Percentiles rank a stretch among this genome's conserved stretches.
These are phyloP conservation scores for Hoplias malabaricus DNA, from an alignment of 2,113 vertebrate genomes.

Conservation along the genomic window DNA sequence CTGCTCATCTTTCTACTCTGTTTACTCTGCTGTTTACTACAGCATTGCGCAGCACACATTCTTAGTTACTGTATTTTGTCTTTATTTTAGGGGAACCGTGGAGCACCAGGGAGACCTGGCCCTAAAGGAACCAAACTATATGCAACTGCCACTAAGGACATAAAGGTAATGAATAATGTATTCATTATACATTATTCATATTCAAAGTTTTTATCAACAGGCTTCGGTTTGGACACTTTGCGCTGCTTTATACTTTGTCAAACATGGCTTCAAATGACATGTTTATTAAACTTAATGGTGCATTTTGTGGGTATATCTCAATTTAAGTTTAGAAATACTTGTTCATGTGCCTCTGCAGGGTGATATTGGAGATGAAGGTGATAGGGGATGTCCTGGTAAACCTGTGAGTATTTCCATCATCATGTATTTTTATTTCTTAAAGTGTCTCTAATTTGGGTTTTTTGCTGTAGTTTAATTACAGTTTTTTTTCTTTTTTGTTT, in stretches of 20 bases:
- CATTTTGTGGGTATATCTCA: background rate
- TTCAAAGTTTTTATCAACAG: background rate
- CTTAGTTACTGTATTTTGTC: background rate
- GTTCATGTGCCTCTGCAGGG: constrained; percentile 52
- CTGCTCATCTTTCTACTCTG: too few relatives aligned
- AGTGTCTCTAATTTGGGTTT: background rate
- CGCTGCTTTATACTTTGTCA: too few relatives aligned
- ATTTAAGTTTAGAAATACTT: background rate
- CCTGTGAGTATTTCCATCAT: constrained; percentile 53
- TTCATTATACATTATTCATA: too few relatives aligned
- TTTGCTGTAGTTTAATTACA: background rate
- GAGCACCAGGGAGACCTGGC: constrained; percentile 30
- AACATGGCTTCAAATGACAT: too few relatives aligned
- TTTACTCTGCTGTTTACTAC: too few relatives aligned
- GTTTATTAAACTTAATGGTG: too few relatives aligned
- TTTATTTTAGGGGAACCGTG: constrained; percentile 29
- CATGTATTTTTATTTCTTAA: too few relatives aligned
- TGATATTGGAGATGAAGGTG: constrained; percentile 54
- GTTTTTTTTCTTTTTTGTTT: background rate
- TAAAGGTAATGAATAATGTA: background rate
- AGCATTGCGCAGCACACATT: too few relatives aligned
- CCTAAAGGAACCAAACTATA: constrained; percentile 33
- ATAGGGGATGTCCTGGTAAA: constrained; percentile 61
- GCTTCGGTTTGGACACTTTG: background rate
- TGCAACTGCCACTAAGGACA: background rate